Conservation (phyloP, 2,797 vertebrate genomes). For the Eupleurogrammus muticus region DNA sequence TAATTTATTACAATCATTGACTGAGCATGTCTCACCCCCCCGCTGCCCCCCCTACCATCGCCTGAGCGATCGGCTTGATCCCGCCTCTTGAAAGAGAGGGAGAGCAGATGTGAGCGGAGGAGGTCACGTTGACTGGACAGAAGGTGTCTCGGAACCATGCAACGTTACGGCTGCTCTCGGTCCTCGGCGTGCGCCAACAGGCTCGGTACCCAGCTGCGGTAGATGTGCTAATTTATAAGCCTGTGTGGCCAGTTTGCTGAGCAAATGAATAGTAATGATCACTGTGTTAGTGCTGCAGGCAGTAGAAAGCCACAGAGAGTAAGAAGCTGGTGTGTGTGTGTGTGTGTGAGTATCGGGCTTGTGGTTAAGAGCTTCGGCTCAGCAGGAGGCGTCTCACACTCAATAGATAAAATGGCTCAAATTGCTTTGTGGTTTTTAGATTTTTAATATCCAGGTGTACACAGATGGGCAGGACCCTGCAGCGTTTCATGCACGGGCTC, state of each 20-base stretch:
- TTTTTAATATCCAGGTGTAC: conserved; percentile 47
- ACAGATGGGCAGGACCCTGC: conserved; percentile 35
- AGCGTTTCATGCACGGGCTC: conserved; percentile 7
- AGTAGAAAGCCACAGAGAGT: conserved; percentile 53
- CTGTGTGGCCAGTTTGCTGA: conserved; percentile 77
- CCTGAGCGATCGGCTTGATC: neutral
- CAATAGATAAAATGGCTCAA: conserved; percentile 31
- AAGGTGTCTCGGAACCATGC: conserved; percentile 57
- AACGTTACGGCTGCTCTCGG: conserved; percentile 57
- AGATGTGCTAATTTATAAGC: conserved; percentile 76
- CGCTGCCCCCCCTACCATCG: no score
- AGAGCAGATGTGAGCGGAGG: conserved; percentile 41
- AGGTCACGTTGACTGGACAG: conserved; percentile 67
- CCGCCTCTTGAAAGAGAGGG: conserved; percentile 31
- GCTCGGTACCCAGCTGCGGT: conserved; percentile 69
- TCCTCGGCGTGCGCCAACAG: conserved; percentile 62
- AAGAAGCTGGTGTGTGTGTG: conserved; percentile 37
- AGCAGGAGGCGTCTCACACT: conserved; percentile 33
- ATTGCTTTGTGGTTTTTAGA: conserved; percentile 31
- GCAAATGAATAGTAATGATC: conserved; percentile 85
- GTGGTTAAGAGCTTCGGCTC: conserved; percentile 43
- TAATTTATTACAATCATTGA: conserved; percentile 72
- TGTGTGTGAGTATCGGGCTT: conserved; percentile 9
- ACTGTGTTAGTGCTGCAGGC: conserved; percentile 75
- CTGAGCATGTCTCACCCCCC: conserved; percentile 30